phyloP scores from a whole-genome alignment of 2,113 vertebrate genomes.

The Chrysochloris asiatica region DNA sequence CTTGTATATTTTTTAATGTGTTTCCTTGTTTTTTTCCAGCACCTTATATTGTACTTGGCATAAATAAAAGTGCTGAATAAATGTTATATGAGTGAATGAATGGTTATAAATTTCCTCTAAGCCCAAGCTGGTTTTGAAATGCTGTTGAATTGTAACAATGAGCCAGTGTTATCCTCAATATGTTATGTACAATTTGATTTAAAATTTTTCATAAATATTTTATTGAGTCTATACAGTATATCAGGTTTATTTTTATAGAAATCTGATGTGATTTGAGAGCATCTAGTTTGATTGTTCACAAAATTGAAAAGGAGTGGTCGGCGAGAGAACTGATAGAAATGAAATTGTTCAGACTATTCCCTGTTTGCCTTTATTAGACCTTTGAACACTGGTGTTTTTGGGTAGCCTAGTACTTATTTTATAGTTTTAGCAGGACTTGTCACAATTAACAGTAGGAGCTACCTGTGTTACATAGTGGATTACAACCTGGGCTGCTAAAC shows the following conservation, averaged over 20 bases:
- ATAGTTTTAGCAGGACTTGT: neutral
- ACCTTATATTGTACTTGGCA: neutral
- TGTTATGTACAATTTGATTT: neutral
- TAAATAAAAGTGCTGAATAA: neutral
- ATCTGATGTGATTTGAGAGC: neutral
- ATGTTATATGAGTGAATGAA: neutral
- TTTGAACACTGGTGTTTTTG: neutral
- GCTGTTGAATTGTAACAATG: neutral
- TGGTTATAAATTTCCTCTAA: neutral
- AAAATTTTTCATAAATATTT: neutral
- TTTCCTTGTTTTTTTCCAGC: neutral
- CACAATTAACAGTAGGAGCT: too few species aligned
- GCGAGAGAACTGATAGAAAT: neutral
- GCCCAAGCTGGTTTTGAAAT: neutral
- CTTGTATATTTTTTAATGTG: neutral
- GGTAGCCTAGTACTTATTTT: neutral
- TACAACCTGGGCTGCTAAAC: too few species aligned
- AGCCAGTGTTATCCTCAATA: neutral
- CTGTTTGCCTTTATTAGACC: neutral
- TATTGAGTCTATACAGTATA: neutral
- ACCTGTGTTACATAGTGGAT: too few species aligned
- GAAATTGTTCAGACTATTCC: neutral
- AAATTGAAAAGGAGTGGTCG: neutral
- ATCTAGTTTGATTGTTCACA: neutral
- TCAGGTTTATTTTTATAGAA: neutral